Evolutionary conservation across 2,888 invertebrate genomes (phyloP).

Genomic region (Trisateles emortualis): DNA sequence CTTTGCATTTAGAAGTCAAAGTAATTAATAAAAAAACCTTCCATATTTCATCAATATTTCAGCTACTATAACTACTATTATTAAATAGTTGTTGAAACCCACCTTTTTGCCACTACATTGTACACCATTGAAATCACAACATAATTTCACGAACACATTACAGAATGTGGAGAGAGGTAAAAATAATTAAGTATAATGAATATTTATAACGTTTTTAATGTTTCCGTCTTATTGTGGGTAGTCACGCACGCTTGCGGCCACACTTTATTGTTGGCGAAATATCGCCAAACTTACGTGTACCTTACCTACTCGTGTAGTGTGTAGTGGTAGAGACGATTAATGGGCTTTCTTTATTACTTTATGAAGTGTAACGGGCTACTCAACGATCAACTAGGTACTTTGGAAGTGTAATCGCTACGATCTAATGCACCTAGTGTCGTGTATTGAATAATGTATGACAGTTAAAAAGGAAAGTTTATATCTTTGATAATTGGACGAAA

Average conservation of each 20-base stretch:
- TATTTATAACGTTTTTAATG: conserved; percentile 49
- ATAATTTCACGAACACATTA: conserved; percentile 13
- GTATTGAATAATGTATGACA: neutral
- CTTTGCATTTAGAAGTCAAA: too few species aligned
- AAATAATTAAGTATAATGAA: conserved; percentile 48
- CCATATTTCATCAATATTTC: too few species aligned
- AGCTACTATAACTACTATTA: too few species aligned
- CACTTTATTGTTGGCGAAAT: conserved; percentile 23
- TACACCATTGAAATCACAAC: conserved; percentile 14
- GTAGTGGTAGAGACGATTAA: conserved; percentile 11
- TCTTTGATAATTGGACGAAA: too few species aligned
- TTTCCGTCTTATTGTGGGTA: conserved; percentile 47
- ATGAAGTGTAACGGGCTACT: conserved; percentile 5
- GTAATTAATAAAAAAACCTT: too few species aligned
- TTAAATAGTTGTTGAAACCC: neutral
- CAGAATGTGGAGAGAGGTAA: conserved; percentile 23
- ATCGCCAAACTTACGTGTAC: conserved; percentile 38
- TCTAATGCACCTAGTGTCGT: neutral
- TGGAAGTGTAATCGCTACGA: neutral
- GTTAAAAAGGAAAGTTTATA: neutral
- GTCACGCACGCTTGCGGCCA: conserved; percentile 37
- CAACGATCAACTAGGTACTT: neutral
- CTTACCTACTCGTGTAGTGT: neutral
- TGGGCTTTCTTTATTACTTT: conserved; percentile 6
- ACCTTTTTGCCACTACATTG: neutral